Conservation (phyloP, 2,113 vertebrate genomes). For the Danionella cerebrum region DNA sequence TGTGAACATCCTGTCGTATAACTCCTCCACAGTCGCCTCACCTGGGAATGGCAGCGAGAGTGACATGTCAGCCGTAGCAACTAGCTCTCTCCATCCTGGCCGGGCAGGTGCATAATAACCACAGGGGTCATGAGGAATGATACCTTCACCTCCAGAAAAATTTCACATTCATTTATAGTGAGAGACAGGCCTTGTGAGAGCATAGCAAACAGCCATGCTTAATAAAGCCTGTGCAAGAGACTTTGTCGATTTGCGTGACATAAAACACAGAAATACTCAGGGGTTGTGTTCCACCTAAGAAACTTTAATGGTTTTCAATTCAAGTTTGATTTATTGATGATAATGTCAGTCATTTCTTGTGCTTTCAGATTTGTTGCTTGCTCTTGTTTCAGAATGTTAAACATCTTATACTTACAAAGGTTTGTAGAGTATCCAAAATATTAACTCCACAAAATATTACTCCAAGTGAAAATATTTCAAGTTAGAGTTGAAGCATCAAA, state of each 20-base stretch:
- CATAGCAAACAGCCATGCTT: conserved; percentile 6
- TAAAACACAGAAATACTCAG: neutral
- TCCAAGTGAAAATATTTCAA: no score
- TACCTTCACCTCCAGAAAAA: conserved; percentile 31
- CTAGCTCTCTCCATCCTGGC: neutral
- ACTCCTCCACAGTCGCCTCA: conserved; percentile 82
- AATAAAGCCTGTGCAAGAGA: neutral
- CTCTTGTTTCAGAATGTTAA: no score
- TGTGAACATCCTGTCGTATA: conserved; percentile 86
- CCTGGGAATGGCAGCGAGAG: conserved; percentile 52
- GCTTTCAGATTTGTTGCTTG: no score
- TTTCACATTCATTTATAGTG: conserved; percentile 36
- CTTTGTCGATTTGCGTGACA: conserved; percentile 1
- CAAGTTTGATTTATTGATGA: no score
- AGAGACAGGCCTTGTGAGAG: conserved; percentile 8
- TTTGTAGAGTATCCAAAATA: no score
- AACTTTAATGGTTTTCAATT: no score
- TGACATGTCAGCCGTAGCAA: conserved; percentile 24
- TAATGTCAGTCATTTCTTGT: no score
- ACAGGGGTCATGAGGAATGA: conserved; percentile 28
- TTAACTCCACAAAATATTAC: no score
- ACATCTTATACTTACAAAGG: no score
- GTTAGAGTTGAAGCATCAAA: no score
- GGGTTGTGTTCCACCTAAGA: no score
- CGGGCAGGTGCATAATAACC: conserved; percentile 27